These are phyloP conservation scores for Brachionus paranguensis DNA, from an alignment of 1,140 invertebrate genomes.

Conservation along the genomic window DNA sequence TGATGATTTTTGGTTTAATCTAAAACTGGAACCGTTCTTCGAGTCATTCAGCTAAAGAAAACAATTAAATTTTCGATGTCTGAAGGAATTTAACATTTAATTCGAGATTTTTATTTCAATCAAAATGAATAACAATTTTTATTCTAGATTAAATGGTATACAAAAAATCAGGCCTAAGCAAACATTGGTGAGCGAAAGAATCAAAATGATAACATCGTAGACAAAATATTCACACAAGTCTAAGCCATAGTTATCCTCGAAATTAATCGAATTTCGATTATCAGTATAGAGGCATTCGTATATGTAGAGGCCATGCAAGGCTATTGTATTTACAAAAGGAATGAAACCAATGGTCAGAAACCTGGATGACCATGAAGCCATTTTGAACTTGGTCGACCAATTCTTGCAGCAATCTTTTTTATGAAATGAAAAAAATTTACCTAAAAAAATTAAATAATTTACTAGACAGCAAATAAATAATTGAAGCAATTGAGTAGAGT, in stretches of 20 bases:
- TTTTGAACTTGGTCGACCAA: background rate
- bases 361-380: background rate
- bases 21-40: too few relatives aligned
- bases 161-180: background rate
- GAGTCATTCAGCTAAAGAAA: too few relatives aligned
- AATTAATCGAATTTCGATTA: background rate
- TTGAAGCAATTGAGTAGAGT: background rate
- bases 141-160: conserved; percentile 26
- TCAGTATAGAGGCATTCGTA: conserved; percentile 7
- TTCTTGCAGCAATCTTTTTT: background rate
- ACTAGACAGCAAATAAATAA: background rate
- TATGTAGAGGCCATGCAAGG: conserved; percentile 8
- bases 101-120: too few relatives aligned
- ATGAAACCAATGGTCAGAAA: conserved; percentile 28
- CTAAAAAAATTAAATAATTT: background rate
- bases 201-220: background rate
- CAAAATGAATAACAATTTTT: too few relatives aligned
- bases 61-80: too few relatives aligned
- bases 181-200: background rate
- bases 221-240: conserved; percentile 9
- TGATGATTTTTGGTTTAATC: too few relatives aligned
- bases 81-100: too few relatives aligned
- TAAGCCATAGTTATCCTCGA: background rate
- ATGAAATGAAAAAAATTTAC: background rate
- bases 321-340: conserved; percentile 33